Percentiles rank a stretch among this genome's conserved stretches.
These are phyloP conservation scores for Charina bottae DNA, from an alignment of 2,113 vertebrate species.

Conservation along the genomic window DNA sequence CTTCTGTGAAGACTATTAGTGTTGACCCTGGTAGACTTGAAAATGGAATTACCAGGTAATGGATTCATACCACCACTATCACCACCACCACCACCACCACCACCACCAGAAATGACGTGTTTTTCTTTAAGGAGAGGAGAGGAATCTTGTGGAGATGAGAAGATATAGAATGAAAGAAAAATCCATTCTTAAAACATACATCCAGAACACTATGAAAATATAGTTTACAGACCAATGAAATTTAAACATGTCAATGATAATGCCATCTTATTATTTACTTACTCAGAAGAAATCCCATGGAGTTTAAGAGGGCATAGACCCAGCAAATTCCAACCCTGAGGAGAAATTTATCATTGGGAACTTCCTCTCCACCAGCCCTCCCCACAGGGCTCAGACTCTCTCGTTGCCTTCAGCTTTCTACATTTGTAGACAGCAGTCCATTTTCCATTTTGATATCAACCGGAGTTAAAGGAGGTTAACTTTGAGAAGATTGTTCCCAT, in stretches of 20 bases:
- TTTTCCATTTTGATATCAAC: background rate
- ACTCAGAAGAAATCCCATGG: background rate
- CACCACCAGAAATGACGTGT: background rate
- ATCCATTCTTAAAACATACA: background rate
- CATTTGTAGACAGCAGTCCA: background rate
- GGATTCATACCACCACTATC: background rate
- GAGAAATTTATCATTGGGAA: background rate
- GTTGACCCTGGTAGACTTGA: slow-evolving; percentile 79
- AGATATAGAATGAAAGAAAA: background rate
- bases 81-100: background rate
- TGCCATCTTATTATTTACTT: background rate
- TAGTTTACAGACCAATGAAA: background rate
- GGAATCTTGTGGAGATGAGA: background rate
- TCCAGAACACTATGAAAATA: background rate
- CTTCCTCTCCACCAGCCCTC: background rate
- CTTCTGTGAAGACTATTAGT: slow-evolving; percentile 64
- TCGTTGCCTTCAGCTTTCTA: background rate
- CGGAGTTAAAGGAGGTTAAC: background rate
- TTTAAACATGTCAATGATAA: background rate
- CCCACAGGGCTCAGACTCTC: background rate
- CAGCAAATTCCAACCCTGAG: background rate
- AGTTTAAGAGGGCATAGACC: background rate
- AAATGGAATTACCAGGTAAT: slow-evolving; percentile 87
- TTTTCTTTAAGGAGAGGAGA: background rate
- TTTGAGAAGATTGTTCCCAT: background rate